These are phyloP conservation scores for Phyllotis vaccarum DNA, from an alignment of 2,797 vertebrate species.

Conservation along the genomic window DNA sequence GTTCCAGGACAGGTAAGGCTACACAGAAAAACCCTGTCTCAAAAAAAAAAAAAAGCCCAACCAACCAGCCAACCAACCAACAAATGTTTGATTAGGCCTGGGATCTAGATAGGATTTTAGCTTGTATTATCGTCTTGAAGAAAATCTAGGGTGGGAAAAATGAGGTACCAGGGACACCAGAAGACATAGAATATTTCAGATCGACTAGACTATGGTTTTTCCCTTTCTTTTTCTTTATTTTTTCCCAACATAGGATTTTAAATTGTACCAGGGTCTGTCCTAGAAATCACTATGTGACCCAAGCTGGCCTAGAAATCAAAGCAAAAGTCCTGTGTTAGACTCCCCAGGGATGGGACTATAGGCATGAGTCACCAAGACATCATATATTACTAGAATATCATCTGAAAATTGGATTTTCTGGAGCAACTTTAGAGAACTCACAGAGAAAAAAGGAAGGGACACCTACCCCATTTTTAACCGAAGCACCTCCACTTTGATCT, in stretches of 20 bases:
- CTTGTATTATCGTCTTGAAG: background rate
- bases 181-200: background rate
- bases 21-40: background rate
- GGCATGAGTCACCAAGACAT: background rate
- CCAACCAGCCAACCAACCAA: background rate
- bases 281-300: background rate
- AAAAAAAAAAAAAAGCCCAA: background rate
- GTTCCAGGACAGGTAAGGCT: background rate
- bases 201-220: background rate
- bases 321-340: background rate
- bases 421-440: background rate
- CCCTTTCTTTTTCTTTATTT: background rate
- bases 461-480: background rate
- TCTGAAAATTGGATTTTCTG: slow-evolving; percentile 11
- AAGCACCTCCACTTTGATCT: background rate
- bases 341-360: background rate
- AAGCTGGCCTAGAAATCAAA: background rate
- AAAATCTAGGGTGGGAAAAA: background rate
- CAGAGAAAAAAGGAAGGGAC: background rate
- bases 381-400: background rate
- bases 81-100: background rate
- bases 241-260: background rate
- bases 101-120: background rate
- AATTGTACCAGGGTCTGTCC: background rate
- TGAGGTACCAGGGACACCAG: background rate